phyloP scores from a whole-genome alignment of 1,140 invertebrate species.

The Antheraea pernyi region DNA sequence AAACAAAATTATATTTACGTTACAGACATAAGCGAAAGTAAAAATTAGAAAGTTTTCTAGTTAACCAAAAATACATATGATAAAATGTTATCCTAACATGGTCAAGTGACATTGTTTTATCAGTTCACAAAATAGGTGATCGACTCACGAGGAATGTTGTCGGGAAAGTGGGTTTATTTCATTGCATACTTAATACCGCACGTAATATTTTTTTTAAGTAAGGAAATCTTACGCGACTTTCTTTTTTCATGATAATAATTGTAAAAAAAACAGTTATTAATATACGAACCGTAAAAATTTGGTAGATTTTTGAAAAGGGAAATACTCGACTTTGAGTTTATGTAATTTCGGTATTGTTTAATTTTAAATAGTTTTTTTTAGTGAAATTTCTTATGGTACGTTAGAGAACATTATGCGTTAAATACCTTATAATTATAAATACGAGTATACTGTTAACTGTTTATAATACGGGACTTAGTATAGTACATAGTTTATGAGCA shows the following conservation, averaged over 20 bases:
- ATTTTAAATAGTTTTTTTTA: too few species aligned
- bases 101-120: neutral
- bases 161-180: neutral
- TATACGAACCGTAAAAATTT: too few species aligned
- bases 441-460: too few species aligned
- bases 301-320: too few species aligned
- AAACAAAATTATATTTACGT: neutral
- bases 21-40: neutral
- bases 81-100: neutral
- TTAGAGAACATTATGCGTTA: too few species aligned
- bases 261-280: neutral
- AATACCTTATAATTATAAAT: too few species aligned
- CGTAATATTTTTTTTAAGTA: neutral
- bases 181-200: neutral
- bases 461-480: too few species aligned
- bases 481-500: too few species aligned
- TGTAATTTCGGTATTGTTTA: too few species aligned
- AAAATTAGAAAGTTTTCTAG: neutral
- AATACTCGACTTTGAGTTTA: too few species aligned
- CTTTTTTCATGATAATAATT: neutral
- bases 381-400: too few species aligned
- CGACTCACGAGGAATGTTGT: neutral
- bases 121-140: slow-evolving; percentile 2
- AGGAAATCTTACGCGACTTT: neutral
- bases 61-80: neutral